A percentile compares a stretch with the other conserved stretches of the same genome.
Conservation (phyloP, 2,797 vertebrate species). For the Acrocephalus scirpaceus region DNA sequence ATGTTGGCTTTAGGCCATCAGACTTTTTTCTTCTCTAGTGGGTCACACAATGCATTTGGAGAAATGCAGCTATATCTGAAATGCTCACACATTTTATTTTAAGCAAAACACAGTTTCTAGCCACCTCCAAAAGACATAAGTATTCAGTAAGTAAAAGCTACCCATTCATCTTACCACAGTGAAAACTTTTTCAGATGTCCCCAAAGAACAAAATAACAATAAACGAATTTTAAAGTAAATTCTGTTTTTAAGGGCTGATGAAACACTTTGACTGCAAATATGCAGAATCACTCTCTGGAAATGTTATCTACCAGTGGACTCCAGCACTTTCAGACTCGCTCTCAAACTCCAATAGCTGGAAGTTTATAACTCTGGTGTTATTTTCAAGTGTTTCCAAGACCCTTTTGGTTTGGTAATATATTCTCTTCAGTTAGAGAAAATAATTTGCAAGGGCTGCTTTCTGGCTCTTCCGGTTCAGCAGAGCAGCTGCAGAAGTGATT, state of each 20-base stretch:
- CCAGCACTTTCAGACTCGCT: not conserved
- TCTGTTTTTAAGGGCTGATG: not conserved
- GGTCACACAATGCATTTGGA: not conserved
- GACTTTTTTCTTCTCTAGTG: not conserved
- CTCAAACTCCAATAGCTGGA: not conserved
- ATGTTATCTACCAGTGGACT: not conserved
- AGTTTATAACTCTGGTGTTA: slow-evolving; percentile 7
- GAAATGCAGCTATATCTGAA: slow-evolving; percentile 1
- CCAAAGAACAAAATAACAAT: not conserved
- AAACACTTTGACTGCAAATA: not conserved
- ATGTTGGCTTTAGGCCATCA: not conserved
- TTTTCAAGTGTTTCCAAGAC: not conserved
- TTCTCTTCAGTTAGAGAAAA: slow-evolving; percentile 19
- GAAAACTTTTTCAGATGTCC: not conserved
- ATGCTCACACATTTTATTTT: slow-evolving; percentile 13
- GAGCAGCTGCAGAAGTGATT: slow-evolving; percentile 45
- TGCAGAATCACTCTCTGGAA: not conserved
- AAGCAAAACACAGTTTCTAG: not conserved
- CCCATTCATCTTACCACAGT: not conserved
- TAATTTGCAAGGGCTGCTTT: not conserved
- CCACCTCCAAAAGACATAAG: not conserved
- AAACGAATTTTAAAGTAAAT: not conserved
- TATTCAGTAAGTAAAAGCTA: not conserved
- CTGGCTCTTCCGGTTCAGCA: not conserved
- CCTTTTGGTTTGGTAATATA: not conserved